Evolutionary conservation across 2,113 vertebrate genomes (phyloP).

Genomic region (Noturus placidus): DNA sequence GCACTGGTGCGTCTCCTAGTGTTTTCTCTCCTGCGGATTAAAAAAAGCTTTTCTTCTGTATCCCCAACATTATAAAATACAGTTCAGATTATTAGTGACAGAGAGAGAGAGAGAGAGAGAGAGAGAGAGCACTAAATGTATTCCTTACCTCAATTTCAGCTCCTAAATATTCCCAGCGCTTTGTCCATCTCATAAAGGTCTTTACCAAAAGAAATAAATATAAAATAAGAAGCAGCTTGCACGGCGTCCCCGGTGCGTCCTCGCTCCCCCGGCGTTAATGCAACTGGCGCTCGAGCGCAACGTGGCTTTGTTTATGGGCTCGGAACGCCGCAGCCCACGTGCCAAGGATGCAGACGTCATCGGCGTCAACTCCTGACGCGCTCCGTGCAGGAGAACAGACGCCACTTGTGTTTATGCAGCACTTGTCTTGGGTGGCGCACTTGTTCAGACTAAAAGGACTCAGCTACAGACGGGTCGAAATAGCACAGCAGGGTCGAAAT

Average conservation of each 20-base stretch:
- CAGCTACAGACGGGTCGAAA: neutral
- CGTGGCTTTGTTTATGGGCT: constrained; percentile 75
- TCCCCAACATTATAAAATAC: neutral
- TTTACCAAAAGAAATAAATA: neutral
- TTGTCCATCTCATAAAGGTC: neutral
- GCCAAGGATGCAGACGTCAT: constrained; percentile 55
- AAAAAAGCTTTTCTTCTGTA: neutral
- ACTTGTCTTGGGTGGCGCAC: constrained; percentile 16
- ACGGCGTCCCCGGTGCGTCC: neutral
- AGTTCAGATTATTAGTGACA: neutral
- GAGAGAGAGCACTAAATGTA: neutral
- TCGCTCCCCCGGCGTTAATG: constrained; percentile 1
- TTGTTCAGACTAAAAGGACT: neutral
- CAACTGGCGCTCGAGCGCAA: constrained; percentile 61
- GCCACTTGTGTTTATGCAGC: constrained; percentile 21
- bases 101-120: neutral
- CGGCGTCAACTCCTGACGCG: constrained; percentile 60
- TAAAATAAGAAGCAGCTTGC: neutral
- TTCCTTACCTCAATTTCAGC: constrained; percentile 1
- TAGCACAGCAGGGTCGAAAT: neutral
- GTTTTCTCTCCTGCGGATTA: neutral
- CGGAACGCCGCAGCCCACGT: constrained; percentile 55
- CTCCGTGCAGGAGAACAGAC: constrained; percentile 22
- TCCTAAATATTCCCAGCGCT: neutral
- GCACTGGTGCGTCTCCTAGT: neutral